Base-by-base conservation (phyloP, 2,113 vertebrate species). In the Thymallus thymallus region DNA sequence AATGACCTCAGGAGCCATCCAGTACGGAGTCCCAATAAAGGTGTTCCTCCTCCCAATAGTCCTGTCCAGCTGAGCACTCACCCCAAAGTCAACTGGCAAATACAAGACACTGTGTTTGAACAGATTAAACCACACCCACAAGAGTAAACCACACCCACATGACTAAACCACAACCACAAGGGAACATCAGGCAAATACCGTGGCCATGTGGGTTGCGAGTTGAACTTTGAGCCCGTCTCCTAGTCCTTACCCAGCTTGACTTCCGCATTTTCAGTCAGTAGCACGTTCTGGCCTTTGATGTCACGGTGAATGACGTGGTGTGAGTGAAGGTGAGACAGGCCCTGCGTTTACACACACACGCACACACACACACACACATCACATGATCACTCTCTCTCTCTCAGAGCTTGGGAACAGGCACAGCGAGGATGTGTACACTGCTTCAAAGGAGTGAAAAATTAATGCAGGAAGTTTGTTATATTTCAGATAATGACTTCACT, bases 1-100 rank as follows among this genome's bases (percentile, higher is more conserved):
- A 69, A 98, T 98, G 90, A 98, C 96, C 75, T 98, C 97, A 0
- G 97, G 97, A 0, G 97, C 97, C 97, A 98, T 99, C 97, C 97
- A 99, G 14, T 99, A 99, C 0, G 97, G 97, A 2, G 97, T 98
- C 23, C 97, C 97, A 73, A 98, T 99, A 87, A 99, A 99, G 0
- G 96, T 99, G 87, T 99, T 99, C 87, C 97, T 94, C 66, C 97
- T 93, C 32, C 97, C 97, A 73, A 97, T 95, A 23, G 95, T 97
- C 84, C 94, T 93, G 87, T 98, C 97, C 82, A 99, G 91, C 82
- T 98, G 97, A 51, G 97, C 97, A 0, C 97, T 98, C 68, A 99
- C 97, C 12, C 97, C 97, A 85, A 99, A 99, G 87, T 99, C 97
- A 82, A 98, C 97, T 99, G 88, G 58, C 70, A 76, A 22, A 67